Evolutionary conservation across 2,113 vertebrate genomes (phyloP), one percentile per base, ranked within the genome.

Genomic region (Oplegnathus fasciatus): DNA sequence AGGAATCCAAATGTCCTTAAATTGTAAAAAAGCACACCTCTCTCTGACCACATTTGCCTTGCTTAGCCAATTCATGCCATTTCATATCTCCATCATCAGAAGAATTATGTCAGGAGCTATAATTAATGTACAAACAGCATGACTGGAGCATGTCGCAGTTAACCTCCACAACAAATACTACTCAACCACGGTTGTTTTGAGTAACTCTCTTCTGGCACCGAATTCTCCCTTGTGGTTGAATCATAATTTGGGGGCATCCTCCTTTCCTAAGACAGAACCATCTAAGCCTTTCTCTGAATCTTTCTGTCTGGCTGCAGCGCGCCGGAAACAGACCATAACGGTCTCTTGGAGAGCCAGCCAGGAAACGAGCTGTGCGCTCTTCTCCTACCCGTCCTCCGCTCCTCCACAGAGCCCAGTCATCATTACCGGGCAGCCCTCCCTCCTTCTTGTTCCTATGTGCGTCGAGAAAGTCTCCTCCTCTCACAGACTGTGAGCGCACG

Each of bases 321-420:
- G 86, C 94, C 95, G 94, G 94, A 96, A 95, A 86, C 82, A 32
- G 90, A 91, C 94, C 94, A 94, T 92, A 95, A 87, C 64, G 22
- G 93, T 90, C 74, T 70, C 48, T 78, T 30, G 50, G 37, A 46
- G 75, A 34, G n/a, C 42, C 61, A 77, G 82, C 83, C 90, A 94
- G 93, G 89, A 94, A 93, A 82, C 83, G 75, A 88, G 86, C 91
- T 76, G 87, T 87, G 86, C 88, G 82, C 89, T 84, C 84, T 86
- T 91, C 92, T 94, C 86, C 90, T 93, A 88, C 91, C 85, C 88
- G 48, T 93, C 82, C 91, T 93, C 72, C 74, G 86, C 90, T 93
- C 93, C 90, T 95, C 93, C 92, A 93, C 93, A 86, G 28, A 80
- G 65, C 81, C 37, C 88, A 92, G 91, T 94, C 94, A 92, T 92